Evolutionary conservation across 1,140 invertebrate species (phyloP).

Genomic region (Drosophila sturtevanti): DNA sequence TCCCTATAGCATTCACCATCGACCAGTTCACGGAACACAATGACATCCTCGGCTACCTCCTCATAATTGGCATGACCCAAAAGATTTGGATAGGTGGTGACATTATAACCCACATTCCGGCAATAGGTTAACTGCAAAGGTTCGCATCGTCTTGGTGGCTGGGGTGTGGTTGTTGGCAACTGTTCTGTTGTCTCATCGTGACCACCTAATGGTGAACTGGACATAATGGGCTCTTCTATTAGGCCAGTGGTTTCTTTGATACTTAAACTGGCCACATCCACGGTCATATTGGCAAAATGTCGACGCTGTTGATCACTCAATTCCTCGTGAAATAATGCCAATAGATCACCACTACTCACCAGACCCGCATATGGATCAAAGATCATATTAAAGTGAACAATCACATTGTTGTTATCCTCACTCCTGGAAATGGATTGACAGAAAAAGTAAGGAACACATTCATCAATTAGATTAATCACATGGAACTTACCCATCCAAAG

Average conservation of each 20-base stretch:
- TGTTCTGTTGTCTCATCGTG: slow-evolving; percentile 70
- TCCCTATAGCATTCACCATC: slow-evolving; percentile 94
- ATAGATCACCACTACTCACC: slow-evolving; percentile 75
- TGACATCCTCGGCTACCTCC: slow-evolving; percentile 89
- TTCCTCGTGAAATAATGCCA: slow-evolving; percentile 78
- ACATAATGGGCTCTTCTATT: slow-evolving; percentile 77
- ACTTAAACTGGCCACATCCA: slow-evolving; percentile 87
- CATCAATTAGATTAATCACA: background rate
- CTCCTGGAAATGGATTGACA: slow-evolving; percentile 82
- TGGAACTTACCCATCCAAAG: slow-evolving; percentile 88
- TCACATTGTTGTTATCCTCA: slow-evolving; percentile 86
- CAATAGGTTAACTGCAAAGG: slow-evolving; percentile 88
- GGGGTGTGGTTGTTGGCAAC: slow-evolving; percentile 64
- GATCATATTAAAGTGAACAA: slow-evolving; percentile 89
- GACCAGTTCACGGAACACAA: slow-evolving; percentile 92
- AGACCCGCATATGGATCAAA: slow-evolving; percentile 85
- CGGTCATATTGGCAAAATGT: slow-evolving; percentile 86
- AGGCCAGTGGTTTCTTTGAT: slow-evolving; percentile 85
- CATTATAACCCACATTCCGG: slow-evolving; percentile 88
- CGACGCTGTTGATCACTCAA: slow-evolving; percentile 82
- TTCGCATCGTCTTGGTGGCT: slow-evolving; percentile 87
- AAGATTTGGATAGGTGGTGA: slow-evolving; percentile 93
- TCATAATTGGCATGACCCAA: slow-evolving; percentile 87
- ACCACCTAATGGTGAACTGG: slow-evolving; percentile 74
- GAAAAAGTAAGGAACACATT: background rate